Evolutionary conservation across 2,113 vertebrate species (phyloP), one percentile per base, ranked within the genome.

Genomic region (Jacana jacana): DNA sequence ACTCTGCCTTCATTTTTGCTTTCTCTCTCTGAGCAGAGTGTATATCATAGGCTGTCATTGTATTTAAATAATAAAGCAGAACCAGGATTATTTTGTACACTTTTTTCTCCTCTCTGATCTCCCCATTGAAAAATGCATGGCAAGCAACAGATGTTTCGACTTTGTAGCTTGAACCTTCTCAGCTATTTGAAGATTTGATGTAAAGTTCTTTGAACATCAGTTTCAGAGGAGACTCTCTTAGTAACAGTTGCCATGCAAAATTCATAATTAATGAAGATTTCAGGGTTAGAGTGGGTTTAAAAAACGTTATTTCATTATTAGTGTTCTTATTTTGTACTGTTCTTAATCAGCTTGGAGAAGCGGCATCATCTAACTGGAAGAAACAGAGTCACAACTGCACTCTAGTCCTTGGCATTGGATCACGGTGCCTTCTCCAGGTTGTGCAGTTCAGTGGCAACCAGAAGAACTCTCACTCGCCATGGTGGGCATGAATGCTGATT

Each of bases 241-340:
- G 98, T 97, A 98, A 98, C 96, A 3, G 98, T 98, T 98, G 97
- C 97, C 97, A 98, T 88, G 98, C 88, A 93, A 97, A 97, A 97
- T 98, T 92, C 97, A 97, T 97, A 97, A 97, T 94, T 97, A 97
- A 97, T 95, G 92, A 97, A 94, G 94, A 95, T 96, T 96, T 97
- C 95, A 89, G 89, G 91, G 92, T 95, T 97, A 72, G 86, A 85
- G 92, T 90, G 78, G 52, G 52, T 68, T 90, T 88, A 84, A 58
- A 94, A 93, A 95, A 86, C 33, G 78, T 91, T 95, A 89, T 95
- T 97, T 96, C 70, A 60, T 94, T 97, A 95, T 96, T 96, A 89
- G 79, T 69, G 52, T 82, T 95, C 81, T 95, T 94, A 88, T 94
- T 96, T 94, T 64, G n/a, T 76, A 33, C 58, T 83, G 9, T n/a